These are phyloP conservation scores for Drosophila bocki DNA, from an alignment of 1,140 invertebrate species.

Conservation along the genomic window DNA sequence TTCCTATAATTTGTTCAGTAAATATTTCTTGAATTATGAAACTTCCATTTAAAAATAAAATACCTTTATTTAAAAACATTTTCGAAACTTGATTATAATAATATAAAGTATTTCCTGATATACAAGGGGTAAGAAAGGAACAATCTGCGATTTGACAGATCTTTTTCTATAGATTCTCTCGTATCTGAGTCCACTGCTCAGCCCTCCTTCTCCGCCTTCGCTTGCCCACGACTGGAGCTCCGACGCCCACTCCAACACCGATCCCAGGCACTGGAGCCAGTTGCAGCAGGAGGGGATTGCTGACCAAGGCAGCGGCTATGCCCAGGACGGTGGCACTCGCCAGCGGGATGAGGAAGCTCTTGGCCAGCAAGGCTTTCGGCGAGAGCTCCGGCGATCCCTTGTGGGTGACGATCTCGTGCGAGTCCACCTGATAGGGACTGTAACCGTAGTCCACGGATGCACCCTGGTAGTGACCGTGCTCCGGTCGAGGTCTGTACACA, in stretches of 20 bases:
- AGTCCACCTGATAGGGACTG: conserved; percentile 43
- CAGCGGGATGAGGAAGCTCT: conserved; percentile 89
- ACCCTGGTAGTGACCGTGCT: conserved; percentile 51
- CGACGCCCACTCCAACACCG: conserved; percentile 85
- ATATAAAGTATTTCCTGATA: conserved; percentile 18
- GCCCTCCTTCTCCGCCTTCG: conserved; percentile 67
- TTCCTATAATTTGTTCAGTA: neutral
- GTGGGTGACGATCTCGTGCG: conserved; percentile 68
- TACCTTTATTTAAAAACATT: neutral
- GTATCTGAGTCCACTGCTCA: neutral
- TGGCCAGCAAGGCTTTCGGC: conserved; percentile 84
- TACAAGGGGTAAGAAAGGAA: neutral
- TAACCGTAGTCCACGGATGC: conserved; percentile 71
- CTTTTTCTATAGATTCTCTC: neutral
- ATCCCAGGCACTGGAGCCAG: conserved; percentile 88
- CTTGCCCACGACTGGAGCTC: conserved; percentile 80
- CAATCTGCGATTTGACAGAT: neutral
- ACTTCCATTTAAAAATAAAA: neutral
- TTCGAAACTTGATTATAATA: conserved; percentile 1
- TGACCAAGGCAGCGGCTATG: conserved; percentile 91
- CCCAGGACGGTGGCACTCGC: conserved; percentile 92
- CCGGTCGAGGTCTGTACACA: conserved; percentile 61
- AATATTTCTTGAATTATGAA: neutral
- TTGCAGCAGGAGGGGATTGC: conserved; percentile 91
- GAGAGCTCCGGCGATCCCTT: conserved; percentile 69